Evolutionary conservation across 2,888 invertebrate genomes (phyloP).

Genomic region (Stenichneumon culpator): DNA sequence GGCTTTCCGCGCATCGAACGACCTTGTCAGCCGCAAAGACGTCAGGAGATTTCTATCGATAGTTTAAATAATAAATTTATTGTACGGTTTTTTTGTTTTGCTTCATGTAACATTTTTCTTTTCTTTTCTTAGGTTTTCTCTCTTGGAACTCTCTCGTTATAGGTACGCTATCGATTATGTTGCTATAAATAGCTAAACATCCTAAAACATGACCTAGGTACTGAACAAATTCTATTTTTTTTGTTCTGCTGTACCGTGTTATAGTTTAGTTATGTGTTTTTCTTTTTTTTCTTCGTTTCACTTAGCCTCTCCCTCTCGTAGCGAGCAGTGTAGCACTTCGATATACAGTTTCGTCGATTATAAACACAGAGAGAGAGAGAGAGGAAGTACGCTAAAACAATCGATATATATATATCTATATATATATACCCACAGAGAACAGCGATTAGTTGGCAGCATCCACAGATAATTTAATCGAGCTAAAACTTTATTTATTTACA

Average conservation of each 20-base stretch:
- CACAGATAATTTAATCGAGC: constrained; percentile 43
- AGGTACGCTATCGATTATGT: constrained; percentile 14
- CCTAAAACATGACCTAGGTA: constrained; percentile 29
- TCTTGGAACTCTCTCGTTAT: constrained; percentile 13
- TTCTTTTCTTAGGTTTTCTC: constrained; percentile 16
- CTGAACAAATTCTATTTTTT: constrained; percentile 22
- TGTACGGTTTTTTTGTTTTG: constrained; percentile 28
- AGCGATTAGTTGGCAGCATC: constrained; percentile 31
- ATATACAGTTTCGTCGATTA: constrained; percentile 35
- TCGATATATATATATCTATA: constrained; percentile 9
- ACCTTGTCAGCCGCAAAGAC: constrained; percentile 51
- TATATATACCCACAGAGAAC: constrained; percentile 31
- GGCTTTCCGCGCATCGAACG: constrained; percentile 38
- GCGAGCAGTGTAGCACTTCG: background rate
- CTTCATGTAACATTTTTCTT: constrained; percentile 17
- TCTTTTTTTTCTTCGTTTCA: constrained; percentile 7
- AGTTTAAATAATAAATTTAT: constrained; percentile 63
- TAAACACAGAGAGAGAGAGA: constrained; percentile 31
- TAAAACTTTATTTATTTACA: constrained; percentile 68
- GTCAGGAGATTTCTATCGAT: constrained; percentile 47
- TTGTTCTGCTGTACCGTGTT: background rate
- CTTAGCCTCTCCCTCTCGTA: constrained; percentile 5
- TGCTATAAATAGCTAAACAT: constrained; percentile 42
- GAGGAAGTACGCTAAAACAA: constrained; percentile 40
- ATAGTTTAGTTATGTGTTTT: constrained; percentile 13